Evolutionary conservation across 2,888 invertebrate genomes (phyloP).

Genomic region (Euzetes globulus): DNA sequence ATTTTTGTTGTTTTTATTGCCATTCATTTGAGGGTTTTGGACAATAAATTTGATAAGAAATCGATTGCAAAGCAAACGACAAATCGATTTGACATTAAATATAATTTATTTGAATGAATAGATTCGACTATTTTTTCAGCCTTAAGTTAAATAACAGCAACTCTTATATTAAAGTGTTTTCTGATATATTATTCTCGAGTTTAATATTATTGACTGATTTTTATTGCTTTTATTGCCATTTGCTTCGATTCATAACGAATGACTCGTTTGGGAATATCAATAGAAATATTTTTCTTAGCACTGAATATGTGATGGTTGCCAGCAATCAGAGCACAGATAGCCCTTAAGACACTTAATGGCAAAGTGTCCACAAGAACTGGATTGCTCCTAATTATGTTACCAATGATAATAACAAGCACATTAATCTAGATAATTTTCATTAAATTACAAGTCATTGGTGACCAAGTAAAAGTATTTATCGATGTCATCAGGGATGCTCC

Average conservation of each 20-base stretch:
- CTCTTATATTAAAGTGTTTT: constrained; percentile 8
- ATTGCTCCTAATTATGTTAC: too few relatives aligned
- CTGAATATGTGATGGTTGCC: not conserved
- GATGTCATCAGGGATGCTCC: too few relatives aligned
- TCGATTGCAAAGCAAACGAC: not conserved
- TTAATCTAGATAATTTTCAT: too few relatives aligned
- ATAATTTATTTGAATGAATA: not conserved
- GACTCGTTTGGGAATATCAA: not conserved
- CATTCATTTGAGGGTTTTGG: not conserved
- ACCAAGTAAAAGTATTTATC: too few relatives aligned
- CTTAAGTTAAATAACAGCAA: not conserved
- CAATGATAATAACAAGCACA: too few relatives aligned
- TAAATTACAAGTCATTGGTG: too few relatives aligned
- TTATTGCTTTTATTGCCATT: constrained; percentile 18
- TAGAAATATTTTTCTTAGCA: not conserved
- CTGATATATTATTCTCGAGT: not conserved
- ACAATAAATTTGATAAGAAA: constrained; percentile 20
- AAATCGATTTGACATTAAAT: not conserved
- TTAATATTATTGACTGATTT: constrained; percentile 1
- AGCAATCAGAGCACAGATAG: not conserved
- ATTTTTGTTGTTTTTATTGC: not conserved
- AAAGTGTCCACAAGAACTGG: too few relatives aligned
- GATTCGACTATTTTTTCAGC: not conserved
- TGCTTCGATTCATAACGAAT: not conserved
- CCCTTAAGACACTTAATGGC: too few relatives aligned